Percentiles rank a stretch among this genome's conserved stretches.
These are phyloP conservation scores for Trichogramma evanescens DNA, from an alignment of 2,888 invertebrate genomes.

Conservation along the genomic window DNA sequence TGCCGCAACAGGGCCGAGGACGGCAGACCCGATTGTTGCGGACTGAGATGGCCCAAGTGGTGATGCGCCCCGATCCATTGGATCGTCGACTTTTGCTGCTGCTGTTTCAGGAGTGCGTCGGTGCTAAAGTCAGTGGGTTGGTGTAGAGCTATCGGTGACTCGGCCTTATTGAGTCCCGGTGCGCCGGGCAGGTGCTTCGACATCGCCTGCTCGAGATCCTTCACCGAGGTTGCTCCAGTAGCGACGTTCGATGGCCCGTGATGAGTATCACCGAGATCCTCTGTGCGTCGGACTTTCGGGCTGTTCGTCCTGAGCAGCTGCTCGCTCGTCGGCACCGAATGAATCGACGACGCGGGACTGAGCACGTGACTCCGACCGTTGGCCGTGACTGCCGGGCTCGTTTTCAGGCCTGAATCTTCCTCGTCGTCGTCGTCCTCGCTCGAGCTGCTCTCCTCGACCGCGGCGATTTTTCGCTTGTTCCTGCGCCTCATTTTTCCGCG, in stretches of 20 bases:
- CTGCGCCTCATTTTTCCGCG: constrained; percentile 43
- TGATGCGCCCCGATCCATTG: constrained; percentile 89
- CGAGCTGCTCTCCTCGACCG: constrained; percentile 48
- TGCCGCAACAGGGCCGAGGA: constrained; percentile 90
- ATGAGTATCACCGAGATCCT: constrained; percentile 38
- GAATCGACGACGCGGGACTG: constrained; percentile 58
- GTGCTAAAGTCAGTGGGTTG: constrained; percentile 83
- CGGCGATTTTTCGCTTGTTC: constrained; percentile 57
- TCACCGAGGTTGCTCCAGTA: constrained; percentile 62
- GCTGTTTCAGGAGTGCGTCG: constrained; percentile 74
- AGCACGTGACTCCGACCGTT: constrained; percentile 48
- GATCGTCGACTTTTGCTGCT: constrained; percentile 73
- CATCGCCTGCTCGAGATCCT: constrained; percentile 93
- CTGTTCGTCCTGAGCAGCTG: constrained; percentile 39
- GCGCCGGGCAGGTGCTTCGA: constrained; percentile 78
- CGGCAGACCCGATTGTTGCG: constrained; percentile 64
- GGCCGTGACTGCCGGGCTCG: constrained; percentile 37
- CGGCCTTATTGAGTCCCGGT: constrained; percentile 50
- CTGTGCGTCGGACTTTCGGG: constrained; percentile 34
- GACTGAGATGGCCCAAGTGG: constrained; percentile 53
- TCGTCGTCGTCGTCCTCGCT: constrained; percentile 52
- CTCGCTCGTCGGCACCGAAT: constrained; percentile 51
- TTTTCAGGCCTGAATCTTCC: constrained; percentile 28
- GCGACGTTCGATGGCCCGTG: constrained; percentile 34
- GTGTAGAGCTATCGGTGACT: constrained; percentile 53